Percentiles rank a stretch among this genome's conserved stretches.
Conservation (phyloP, 2,113 vertebrate genomes). For the Otis tarda region DNA sequence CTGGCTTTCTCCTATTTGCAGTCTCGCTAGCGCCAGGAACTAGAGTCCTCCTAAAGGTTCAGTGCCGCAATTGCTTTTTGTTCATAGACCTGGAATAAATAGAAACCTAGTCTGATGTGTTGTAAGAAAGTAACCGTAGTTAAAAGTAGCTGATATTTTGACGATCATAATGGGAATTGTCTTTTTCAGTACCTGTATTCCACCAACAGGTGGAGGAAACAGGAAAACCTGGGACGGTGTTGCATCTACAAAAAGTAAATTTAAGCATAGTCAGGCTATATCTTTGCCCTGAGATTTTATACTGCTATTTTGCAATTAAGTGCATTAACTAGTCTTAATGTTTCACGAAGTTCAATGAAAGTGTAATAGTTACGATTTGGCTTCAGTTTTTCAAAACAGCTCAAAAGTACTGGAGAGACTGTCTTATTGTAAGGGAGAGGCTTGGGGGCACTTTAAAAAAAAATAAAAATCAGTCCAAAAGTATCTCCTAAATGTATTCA, state of each 20-base stretch:
- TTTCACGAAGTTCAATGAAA: neutral
- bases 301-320: neutral
- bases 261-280: neutral
- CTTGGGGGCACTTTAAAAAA: neutral
- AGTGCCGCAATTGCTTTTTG: neutral
- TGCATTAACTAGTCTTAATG: neutral
- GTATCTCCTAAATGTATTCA: neutral
- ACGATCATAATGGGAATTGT: fast-evolving
- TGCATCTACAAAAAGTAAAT: neutral
- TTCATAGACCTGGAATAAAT: neutral
- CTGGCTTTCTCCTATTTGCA: fast-evolving
- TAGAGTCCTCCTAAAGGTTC: neutral
- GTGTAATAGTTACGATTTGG: neutral
- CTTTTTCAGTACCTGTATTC: neutral
- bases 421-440: neutral
- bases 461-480: neutral
- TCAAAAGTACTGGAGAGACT: neutral
- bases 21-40: neutral
- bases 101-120: neutral
- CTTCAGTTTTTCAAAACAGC: neutral
- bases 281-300: neutral
- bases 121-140: neutral
- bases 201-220: neutral
- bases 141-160: neutral
- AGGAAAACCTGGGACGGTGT: neutral